These are phyloP conservation scores for Dysmachus trigonus DNA, from an alignment of 2,888 invertebrate genomes.

Conservation along the genomic window DNA sequence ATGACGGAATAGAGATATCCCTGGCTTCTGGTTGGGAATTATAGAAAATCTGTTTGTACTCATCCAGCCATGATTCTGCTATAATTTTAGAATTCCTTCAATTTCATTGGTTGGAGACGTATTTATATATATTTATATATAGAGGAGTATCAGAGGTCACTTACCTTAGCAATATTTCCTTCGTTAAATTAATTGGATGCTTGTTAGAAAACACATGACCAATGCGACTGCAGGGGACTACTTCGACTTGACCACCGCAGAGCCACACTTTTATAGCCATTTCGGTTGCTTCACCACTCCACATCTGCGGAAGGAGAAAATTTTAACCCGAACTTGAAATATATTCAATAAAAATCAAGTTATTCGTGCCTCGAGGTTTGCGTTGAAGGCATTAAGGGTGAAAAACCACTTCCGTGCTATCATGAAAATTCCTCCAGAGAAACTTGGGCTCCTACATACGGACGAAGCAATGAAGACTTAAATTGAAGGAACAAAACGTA, in stretches of 20 bases:
- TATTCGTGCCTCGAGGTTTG: constrained; percentile 58
- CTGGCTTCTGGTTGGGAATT: constrained; percentile 58
- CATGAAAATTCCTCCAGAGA: constrained; percentile 62
- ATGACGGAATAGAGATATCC: constrained; percentile 47
- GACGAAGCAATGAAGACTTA: not conserved
- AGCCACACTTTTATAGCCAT: constrained; percentile 64
- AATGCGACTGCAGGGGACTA: constrained; percentile 64
- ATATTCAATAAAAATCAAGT: not conserved
- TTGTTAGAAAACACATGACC: constrained; percentile 63
- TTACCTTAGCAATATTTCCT: constrained; percentile 60
- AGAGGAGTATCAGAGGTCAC: constrained; percentile 41
- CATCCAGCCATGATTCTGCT: constrained; percentile 65
- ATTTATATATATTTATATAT: not conserved
- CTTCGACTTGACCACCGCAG: constrained; percentile 64
- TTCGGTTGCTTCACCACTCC: constrained; percentile 65
- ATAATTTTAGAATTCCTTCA: constrained; percentile 63
- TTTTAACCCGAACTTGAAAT: constrained; percentile 6
- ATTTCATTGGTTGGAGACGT: not conserved
- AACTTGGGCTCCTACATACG: constrained; percentile 58
- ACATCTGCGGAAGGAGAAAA: constrained; percentile 53
- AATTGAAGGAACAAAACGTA: constrained; percentile 5
- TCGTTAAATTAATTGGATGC: constrained; percentile 55
- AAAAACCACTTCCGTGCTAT: constrained; percentile 63
- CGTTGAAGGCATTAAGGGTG: constrained; percentile 61
- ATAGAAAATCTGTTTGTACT: constrained; percentile 64